Conservation (phyloP, 23 tunicate genomes). For the Halocynthia aurantium region DNA sequence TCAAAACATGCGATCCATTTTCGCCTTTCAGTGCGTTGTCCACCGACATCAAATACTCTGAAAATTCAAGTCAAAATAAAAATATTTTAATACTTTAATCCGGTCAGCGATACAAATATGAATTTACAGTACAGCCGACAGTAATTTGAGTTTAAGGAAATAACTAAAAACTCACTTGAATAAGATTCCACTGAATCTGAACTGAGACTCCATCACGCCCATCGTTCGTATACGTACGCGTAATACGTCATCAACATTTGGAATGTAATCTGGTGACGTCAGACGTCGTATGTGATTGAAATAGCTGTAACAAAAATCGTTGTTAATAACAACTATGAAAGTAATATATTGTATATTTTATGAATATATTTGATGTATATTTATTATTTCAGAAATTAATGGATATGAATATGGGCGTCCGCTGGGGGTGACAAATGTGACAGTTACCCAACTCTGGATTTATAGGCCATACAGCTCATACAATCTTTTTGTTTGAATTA, state of each 20-base stretch:
- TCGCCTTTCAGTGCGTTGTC: slow-evolving; percentile 19
- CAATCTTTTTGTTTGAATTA: too few species aligned
- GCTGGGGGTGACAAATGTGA: too few species aligned
- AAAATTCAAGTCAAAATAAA: background rate
- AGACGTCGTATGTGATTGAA: slow-evolving; percentile 26
- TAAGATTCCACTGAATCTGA: slow-evolving; percentile 21
- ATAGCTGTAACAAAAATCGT: slow-evolving; percentile 17
- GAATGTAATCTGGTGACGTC: slow-evolving; percentile 24
- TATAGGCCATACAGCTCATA: too few species aligned
- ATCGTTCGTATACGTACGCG: slow-evolving; percentile 18
- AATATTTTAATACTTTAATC: background rate
- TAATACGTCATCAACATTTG: slow-evolving; percentile 25
- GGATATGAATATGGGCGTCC: too few species aligned
- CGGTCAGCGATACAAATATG: background rate
- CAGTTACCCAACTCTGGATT: too few species aligned
- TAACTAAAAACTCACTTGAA: slow-evolving; percentile 7
- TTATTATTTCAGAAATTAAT: too few species aligned
- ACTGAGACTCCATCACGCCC: slow-evolving; percentile 27
- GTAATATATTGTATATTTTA: too few species aligned
- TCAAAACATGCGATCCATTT: slow-evolving; percentile 32
- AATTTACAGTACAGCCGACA: background rate
- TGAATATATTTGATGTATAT: too few species aligned
- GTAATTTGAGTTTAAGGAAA: background rate
- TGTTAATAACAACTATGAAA: too few species aligned
- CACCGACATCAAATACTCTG: slow-evolving; percentile 28